Base-by-base conservation (phyloP, 1,140 invertebrate species). In the Thaumatotibia leucotreta region DNA sequence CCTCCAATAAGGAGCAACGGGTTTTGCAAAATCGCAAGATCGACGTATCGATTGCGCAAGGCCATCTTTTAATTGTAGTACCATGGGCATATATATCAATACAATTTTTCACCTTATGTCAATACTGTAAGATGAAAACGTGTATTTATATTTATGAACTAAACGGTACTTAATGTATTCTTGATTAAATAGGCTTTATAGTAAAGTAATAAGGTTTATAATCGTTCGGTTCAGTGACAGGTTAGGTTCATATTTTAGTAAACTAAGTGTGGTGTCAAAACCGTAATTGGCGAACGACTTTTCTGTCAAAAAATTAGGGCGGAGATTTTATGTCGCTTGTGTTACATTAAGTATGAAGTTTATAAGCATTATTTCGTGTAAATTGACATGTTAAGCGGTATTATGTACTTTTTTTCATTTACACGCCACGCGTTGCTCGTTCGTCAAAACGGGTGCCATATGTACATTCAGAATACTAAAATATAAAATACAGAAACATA, bases 1-100 rank as follows among this genome's bases (percentile, higher is more conserved):
- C 78, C 74, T 77, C 81, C 29, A 75, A 85, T 82, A 85, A 76
- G 81, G 81, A 58, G 73, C 66, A 61, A 66, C 71, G 66, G 67
- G 72, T 82, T 71, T 54, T 24, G 66, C 68, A 79, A 81, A 79
- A 70, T 75, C 73, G 78, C 70, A 63, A 71, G 64, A 70, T 73
- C 63, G 67, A 63, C 67, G 67, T 78, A 67, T 69, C 65, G 65
- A 68, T 72, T 67, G 70, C 65, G 66, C 64, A 67, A 73, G 68
- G 27, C 61, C 61, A 62, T 74, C 67, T 75, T 58, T 58, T 78
- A 76, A 79, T 80, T 79, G 69, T 70, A 74, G n/a, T n/a, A n/a
- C n/a, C n/a, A n/a, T n/a, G n/a, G n/a, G n/a, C n/a, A n/a, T n/a
- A n/a, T n/a, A n/a, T n/a, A n/a, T n/a, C n/a, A n/a, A n/a, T n/a